These are phyloP conservation scores for Sphinx pinastri DNA, from an alignment of 2,888 invertebrate genomes.

Conservation along the genomic window DNA sequence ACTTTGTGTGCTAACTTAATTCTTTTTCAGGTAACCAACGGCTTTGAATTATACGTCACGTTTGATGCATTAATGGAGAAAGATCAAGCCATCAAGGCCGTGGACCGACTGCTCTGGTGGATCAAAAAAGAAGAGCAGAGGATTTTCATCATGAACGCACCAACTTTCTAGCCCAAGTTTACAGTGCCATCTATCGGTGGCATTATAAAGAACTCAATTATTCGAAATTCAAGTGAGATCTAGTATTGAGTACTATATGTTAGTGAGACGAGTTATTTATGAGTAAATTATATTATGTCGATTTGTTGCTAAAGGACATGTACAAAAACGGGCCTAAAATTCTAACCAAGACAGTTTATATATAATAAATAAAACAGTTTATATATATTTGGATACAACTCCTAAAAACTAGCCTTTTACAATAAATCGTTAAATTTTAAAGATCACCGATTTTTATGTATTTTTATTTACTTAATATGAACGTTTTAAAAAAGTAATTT, in stretches of 20 bases:
- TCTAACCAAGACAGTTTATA: no score
- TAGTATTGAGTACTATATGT: background rate
- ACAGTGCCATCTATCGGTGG: slow-evolving; percentile 55
- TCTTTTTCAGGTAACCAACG: slow-evolving; percentile 89
- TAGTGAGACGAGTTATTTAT: background rate
- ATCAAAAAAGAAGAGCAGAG: slow-evolving; percentile 96
- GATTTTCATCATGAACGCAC: slow-evolving; percentile 94
- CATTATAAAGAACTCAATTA: slow-evolving; percentile 62
- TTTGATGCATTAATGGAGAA: slow-evolving; percentile 96
- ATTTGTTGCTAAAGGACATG: no score
- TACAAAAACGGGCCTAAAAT: no score
- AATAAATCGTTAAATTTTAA: no score
- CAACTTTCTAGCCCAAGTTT: slow-evolving; percentile 86
- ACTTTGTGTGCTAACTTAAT: background rate
- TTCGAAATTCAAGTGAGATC: slow-evolving; percentile 48
- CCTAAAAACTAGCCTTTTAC: no score
- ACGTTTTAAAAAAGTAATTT: no score
- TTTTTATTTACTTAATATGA: no score
- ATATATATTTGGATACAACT: no score
- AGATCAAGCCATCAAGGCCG: slow-evolving; percentile 91
- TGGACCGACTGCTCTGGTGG: slow-evolving; percentile 95
- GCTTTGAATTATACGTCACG: slow-evolving; percentile 96
- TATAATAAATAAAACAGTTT: no score
- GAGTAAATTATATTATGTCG: no score
- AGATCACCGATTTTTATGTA: no score